Evolutionary conservation across 2,888 invertebrate genomes (phyloP), one percentile per base, ranked within the genome.

Genomic region (Tipula lateralis): DNA sequence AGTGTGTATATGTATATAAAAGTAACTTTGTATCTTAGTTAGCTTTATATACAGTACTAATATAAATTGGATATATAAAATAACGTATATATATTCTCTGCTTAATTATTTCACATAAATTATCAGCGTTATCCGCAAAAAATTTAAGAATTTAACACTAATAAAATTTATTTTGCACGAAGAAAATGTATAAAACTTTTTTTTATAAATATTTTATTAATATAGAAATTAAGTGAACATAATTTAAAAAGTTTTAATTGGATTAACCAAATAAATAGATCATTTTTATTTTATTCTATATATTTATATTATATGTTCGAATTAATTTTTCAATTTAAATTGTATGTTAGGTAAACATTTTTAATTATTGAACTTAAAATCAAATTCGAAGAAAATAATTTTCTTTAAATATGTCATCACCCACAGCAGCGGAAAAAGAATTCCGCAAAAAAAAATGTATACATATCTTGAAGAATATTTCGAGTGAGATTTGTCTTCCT

Each of bases 221-320:
- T 16, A 50, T 50, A 4, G 16, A 50, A 66, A 66, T 66, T 66
- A 66, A 66, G 24, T 66, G 66, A 24, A 66, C 6, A 66, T 66
- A 66, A 66, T 66, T 66, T 66, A 66, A 50, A 50, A 66, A 66
- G 66, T 66, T 66, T 66, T 66, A 66, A 66, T 66, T 66, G 24
- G 66, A 66, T 66, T 66, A 66, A 66, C 2, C 66, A 66, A 24
- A 24, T 24, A 66, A 66, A 66, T 66, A 66, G 19, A 66, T 24
- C 24, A 66, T 66, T 66, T 66, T 7, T n/a, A 24, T 66, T 24
- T 66, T 9, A 24, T 66, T 2, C 39, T 2, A 12, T 2, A 12
- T 39, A 32, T 5, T 32, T 32, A 32, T 39, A 39, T 39, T 5
- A 32, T 32, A 32, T 9, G 32, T 32, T 32, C 32, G 32, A 7